Base-by-base conservation (phyloP, 2,113 vertebrate species). In the Lagopus leucura region DNA sequence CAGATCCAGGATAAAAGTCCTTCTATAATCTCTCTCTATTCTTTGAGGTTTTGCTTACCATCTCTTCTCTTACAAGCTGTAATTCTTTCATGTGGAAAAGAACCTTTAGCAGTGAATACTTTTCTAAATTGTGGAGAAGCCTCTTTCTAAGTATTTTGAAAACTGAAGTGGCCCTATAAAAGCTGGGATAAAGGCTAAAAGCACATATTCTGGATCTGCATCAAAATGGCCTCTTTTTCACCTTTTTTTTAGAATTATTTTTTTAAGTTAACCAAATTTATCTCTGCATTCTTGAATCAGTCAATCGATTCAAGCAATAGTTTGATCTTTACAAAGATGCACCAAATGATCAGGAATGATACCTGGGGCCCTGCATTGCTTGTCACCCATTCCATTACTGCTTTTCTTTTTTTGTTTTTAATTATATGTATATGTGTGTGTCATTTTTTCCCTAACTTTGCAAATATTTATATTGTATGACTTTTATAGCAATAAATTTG, bases 151-250 rank as follows among this genome's bases (percentile, higher is more conserved):
- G 30, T 38, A 17, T 63, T 82, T n/a, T 42, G 57, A 74, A 70
- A 64, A 54, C 18, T 13, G 24, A n/a, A 25, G 11, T 4, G 65
- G 57, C 48, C 52, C 55, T 65, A 20, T 34, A 52, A 88, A 57
- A 81, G 65, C 79, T 88, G 79, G 66, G 9, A 48, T 78, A 13
- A 85, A 47, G 28, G n/a, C 80, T 78, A 50, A 34, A 82, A 93
- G 47, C 82, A 64, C 6, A 34, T 27, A 94, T 97, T 96, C 98
- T 98, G 98, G 97, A 98, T 98, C 98, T 98, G 91, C 97, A 48
- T 98, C 97, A 92, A 90, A 97, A 97, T 80, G 95, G 81, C 78
- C 86, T 75, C 80, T 65, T 30, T 28, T 69, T 76, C 73, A n/a
- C 50, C 17, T 15, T 38, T 27, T 36, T 55, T 72, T 45, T 32